A percentile compares a stretch with the other conserved stretches of the same genome.
phyloP scores from a whole-genome alignment of 2,888 invertebrate species.

The Caprella mutica region DNA sequence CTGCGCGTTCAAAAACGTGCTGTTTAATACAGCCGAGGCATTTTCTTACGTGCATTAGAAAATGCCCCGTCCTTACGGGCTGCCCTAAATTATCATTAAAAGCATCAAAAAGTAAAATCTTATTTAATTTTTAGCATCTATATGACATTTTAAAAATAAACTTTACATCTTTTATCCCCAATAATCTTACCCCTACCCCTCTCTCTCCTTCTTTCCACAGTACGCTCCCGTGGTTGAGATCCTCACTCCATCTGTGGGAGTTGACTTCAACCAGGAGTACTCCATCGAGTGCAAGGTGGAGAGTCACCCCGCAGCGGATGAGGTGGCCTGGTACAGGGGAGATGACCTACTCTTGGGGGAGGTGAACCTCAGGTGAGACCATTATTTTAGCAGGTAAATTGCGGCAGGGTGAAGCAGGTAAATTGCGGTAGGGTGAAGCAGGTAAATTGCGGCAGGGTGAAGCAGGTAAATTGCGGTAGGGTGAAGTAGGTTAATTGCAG shows the following conservation, averaged over 20 bases:
- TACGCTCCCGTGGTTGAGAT: constrained; percentile 8
- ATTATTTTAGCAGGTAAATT: background rate
- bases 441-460: too few relatives aligned
- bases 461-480: background rate
- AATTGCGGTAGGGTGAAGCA: background rate
- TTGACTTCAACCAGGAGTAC: background rate
- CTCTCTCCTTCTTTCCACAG: background rate
- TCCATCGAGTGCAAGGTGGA: constrained; percentile 5
- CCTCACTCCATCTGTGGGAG: background rate
- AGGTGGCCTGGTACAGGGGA: constrained; percentile 2
- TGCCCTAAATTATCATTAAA: too few relatives aligned
- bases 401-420: background rate
- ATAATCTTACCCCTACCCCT: too few relatives aligned
- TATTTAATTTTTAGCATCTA: too few relatives aligned
- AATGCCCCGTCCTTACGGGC: too few relatives aligned
- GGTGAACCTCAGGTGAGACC: constrained; percentile 8
- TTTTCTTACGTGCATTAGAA: too few relatives aligned
- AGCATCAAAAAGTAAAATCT: too few relatives aligned
- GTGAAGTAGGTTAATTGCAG: too few relatives aligned
- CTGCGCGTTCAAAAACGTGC: too few relatives aligned
- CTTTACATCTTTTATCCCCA: too few relatives aligned
- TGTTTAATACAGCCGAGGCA: too few relatives aligned
- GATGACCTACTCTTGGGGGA: background rate
- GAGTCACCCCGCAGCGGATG: background rate
- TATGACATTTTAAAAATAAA: too few relatives aligned